phyloP scores from a whole-genome alignment of 2,113 vertebrate genomes.

The Cairina moschata region DNA sequence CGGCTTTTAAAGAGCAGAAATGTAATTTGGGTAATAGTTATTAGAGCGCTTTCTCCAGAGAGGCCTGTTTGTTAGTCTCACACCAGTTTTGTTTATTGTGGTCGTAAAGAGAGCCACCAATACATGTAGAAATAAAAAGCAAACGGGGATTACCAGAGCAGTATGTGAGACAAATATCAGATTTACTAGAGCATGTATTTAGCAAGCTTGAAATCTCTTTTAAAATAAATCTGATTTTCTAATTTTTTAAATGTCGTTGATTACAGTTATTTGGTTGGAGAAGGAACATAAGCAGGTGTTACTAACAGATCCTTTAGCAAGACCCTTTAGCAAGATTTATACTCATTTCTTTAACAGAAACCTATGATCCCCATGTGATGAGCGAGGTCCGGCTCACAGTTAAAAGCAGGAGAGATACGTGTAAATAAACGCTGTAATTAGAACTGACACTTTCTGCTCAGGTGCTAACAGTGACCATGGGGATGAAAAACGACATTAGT shows the following conservation, averaged over 20 bases:
- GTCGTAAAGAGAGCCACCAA: constrained; percentile 6
- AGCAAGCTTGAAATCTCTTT: constrained; percentile 26
- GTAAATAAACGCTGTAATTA: constrained; percentile 49
- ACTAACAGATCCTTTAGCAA: neutral
- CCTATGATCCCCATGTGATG: neutral
- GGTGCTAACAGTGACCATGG: neutral
- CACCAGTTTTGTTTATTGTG: neutral
- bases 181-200: constrained; percentile 19
- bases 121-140: neutral
- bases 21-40: neutral
- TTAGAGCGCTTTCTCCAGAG: neutral
- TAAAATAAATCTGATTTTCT: neutral
- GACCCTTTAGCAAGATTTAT: neutral
- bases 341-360: neutral
- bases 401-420: neutral
- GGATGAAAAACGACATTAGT: constrained; percentile 41
- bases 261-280: neutral
- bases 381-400: neutral
- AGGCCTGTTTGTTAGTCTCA: neutral
- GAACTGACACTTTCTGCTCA: neutral
- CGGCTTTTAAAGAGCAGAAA: neutral
- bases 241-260: neutral
- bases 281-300: neutral
- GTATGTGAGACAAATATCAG: constrained; percentile 2
- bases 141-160: neutral